Evolutionary conservation across 2,888 invertebrate genomes (phyloP).

Genomic region (Flabesymbios commensalis): DNA sequence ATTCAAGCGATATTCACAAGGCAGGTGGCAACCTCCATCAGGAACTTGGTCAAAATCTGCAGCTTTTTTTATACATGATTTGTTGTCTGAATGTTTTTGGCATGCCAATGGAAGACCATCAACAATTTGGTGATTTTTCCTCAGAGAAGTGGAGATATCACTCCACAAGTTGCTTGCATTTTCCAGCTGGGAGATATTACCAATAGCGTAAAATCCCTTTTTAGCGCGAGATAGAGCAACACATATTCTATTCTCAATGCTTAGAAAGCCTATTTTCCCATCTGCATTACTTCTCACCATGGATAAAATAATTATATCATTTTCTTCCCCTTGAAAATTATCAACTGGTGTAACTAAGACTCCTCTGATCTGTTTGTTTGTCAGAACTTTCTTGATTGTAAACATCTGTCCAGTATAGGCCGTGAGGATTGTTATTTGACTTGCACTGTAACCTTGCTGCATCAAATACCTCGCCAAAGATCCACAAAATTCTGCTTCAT

Average conservation of each 20-base stretch:
- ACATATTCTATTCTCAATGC: constrained; percentile 51
- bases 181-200: constrained; percentile 46
- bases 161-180: constrained; percentile 21
- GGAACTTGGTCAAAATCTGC: constrained; percentile 38
- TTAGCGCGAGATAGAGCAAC: constrained; percentile 59
- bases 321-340: constrained; percentile 59
- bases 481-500: constrained; percentile 49
- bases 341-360: constrained; percentile 47
- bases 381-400: constrained; percentile 38
- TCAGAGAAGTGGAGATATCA: constrained; percentile 3
- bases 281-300: constrained; percentile 54
- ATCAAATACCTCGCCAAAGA: constrained; percentile 47
- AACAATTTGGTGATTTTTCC: constrained; percentile 6
- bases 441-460: constrained; percentile 47
- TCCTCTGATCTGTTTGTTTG: too few species aligned
- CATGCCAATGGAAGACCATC: constrained; percentile 36
- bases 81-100: constrained; percentile 38
- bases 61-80: not conserved
- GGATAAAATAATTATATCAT: constrained; percentile 57
- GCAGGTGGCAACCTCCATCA: constrained; percentile 67
- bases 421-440: constrained; percentile 54
- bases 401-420: constrained; percentile 55
- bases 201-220: constrained; percentile 55
- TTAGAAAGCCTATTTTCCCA: constrained; percentile 51
- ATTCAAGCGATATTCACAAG: constrained; percentile 64